These are phyloP conservation scores for Nycteola revayana DNA, from an alignment of 2,888 invertebrate species.

Conservation along the genomic window DNA sequence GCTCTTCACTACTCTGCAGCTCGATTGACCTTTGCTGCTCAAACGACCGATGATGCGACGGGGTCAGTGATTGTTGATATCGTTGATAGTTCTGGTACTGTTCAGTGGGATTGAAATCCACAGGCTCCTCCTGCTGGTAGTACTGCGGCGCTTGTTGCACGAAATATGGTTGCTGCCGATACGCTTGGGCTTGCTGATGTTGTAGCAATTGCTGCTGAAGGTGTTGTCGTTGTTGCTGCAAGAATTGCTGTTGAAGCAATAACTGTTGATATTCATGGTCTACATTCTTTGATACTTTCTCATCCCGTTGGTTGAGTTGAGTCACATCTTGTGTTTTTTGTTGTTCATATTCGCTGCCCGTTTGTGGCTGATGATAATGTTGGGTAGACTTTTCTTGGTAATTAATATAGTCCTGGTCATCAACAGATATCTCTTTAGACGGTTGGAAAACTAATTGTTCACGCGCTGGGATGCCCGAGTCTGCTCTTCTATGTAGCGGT, in stretches of 20 bases:
- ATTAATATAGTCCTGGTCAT: constrained; percentile 5
- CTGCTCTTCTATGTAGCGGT: constrained; percentile 62
- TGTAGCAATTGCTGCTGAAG: constrained; percentile 23
- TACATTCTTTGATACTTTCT: constrained; percentile 23
- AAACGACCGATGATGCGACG: constrained; percentile 22
- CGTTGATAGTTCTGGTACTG: constrained; percentile 19
- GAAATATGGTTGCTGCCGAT: constrained; percentile 19
- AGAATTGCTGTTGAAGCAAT: constrained; percentile 25
- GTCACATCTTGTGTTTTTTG: constrained; percentile 8
- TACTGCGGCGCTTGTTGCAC: constrained; percentile 19
- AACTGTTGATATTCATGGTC: constrained; percentile 29
- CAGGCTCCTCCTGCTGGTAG: constrained; percentile 16
- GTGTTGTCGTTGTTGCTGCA: constrained; percentile 34
- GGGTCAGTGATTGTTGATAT: no score
- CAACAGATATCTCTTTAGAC: background rate
- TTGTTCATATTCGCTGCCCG: constrained; percentile 12
- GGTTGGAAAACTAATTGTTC: constrained; percentile 41
- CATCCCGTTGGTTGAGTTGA: constrained; percentile 20
- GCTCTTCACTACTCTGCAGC: constrained; percentile 34
- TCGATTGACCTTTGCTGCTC: constrained; percentile 8
- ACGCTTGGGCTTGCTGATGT: constrained; percentile 16
- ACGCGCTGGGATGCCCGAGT: constrained; percentile 43
- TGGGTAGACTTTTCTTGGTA: constrained; percentile 5
- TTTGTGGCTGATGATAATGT: constrained; percentile 23
- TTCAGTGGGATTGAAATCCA: constrained; percentile 18